phyloP scores from a whole-genome alignment of 2,797 vertebrate genomes.

The Dryobates pubescens region DNA sequence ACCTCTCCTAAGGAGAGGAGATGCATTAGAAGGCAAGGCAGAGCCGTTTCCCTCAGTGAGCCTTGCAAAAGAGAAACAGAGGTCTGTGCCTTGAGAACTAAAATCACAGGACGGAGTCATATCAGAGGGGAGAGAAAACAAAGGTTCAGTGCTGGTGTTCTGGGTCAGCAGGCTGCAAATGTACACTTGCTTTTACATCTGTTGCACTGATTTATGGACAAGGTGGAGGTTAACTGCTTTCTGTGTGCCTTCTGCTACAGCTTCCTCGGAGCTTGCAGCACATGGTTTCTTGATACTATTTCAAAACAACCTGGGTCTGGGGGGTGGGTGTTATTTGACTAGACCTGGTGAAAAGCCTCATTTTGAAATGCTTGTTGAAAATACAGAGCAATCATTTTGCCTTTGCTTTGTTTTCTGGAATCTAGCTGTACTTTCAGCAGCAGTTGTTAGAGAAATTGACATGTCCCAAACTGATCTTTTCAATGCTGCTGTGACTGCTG shows the following conservation, averaged over 20 bases:
- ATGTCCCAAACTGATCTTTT: background rate
- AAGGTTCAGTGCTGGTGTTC: background rate
- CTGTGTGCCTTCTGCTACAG: conserved; percentile 31
- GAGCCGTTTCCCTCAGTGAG: background rate
- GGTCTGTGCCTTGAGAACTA: background rate
- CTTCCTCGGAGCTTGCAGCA: background rate
- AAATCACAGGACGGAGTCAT: background rate
- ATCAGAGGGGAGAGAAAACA: background rate
- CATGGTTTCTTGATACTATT: background rate
- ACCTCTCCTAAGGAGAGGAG: background rate
- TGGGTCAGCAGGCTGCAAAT: conserved; percentile 51
- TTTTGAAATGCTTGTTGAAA: background rate
- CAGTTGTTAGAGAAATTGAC: background rate
- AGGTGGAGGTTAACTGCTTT: conserved; percentile 49
- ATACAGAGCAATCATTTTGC: background rate
- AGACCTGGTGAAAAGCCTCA: background rate
- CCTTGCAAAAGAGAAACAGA: background rate
- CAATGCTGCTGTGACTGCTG: background rate
- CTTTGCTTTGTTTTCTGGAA: background rate
- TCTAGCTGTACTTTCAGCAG: background rate
- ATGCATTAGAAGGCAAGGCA: background rate
- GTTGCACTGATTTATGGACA: conserved; percentile 47
- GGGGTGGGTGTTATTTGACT: background rate
- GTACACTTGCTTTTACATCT: conserved; percentile 55
- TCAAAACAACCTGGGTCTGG: background rate